Percentiles rank a stretch among this genome's conserved stretches.
These are phyloP conservation scores for Musca domestica DNA, from an alignment of 1,140 invertebrate genomes.

Conservation along the genomic window DNA sequence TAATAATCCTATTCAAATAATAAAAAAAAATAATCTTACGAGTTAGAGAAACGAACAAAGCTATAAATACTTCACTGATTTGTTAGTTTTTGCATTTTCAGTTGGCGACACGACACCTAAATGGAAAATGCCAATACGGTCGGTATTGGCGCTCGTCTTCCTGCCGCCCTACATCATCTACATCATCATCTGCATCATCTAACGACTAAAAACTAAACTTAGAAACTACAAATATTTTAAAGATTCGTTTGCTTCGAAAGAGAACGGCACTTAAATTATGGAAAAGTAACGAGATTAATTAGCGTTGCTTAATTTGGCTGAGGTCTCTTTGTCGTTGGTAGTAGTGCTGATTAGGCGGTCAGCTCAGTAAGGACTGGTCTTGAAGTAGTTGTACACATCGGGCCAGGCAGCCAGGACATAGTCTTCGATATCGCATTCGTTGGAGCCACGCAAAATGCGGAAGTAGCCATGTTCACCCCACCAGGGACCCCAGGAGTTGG, in stretches of 20 bases:
- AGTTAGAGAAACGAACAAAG: no score
- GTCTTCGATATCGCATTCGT: constrained; percentile 84
- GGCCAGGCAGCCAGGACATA: constrained; percentile 78
- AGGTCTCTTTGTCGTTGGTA: constrained; percentile 18
- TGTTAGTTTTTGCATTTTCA: no score
- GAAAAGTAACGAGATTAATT: constrained; percentile 19
- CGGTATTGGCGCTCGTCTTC: no score
- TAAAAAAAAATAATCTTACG: no score
- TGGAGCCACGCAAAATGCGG: constrained; percentile 72
- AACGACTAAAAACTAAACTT: no score
- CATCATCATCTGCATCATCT: no score
- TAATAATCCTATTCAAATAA: no score
- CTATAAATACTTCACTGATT: no score
- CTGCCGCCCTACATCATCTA: no score
- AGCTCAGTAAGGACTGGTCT: constrained; percentile 27
- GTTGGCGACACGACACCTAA: no score
- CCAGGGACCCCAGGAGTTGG: constrained; percentile 83
- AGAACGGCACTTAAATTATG: constrained; percentile 9
- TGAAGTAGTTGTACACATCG: constrained; percentile 57
- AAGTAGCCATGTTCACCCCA: constrained; percentile 91
- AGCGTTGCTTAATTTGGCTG: constrained; percentile 4
- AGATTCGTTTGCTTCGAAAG: constrained; percentile 15
- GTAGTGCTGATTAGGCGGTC: no score
- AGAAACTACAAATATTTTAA: background rate
- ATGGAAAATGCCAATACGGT: no score